These are phyloP conservation scores for Augochlora pura DNA, from an alignment of 1,140 invertebrate species.

Conservation along the genomic window DNA sequence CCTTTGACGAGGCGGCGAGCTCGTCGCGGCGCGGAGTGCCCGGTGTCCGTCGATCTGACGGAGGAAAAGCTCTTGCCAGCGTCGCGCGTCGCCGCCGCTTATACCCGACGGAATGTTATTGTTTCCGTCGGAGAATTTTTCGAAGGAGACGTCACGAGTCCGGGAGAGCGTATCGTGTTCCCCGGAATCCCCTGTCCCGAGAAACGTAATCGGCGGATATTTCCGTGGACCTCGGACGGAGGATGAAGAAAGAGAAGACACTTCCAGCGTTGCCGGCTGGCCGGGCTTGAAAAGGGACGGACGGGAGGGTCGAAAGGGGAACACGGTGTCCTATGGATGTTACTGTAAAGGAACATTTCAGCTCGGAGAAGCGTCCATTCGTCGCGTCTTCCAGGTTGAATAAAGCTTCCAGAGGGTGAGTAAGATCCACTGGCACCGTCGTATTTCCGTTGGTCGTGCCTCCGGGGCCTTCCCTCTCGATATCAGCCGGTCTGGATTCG, in stretches of 20 bases:
- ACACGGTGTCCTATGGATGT: slow-evolving; percentile 37
- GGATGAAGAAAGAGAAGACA: not conserved
- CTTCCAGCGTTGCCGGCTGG: not conserved
- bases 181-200: not conserved
- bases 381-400: slow-evolving; percentile 47
- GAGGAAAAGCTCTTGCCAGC: not conserved
- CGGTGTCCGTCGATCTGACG: not conserved
- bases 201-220: not conserved
- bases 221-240: no score
- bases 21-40: not conserved
- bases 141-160: not conserved
- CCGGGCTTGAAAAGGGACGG: slow-evolving; percentile 2
- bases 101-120: not conserved
- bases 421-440: slow-evolving; percentile 16
- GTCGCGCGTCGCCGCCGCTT: not conserved
- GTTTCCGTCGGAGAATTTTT: not conserved
- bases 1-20: not conserved
- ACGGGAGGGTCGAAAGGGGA: slow-evolving; percentile 23
- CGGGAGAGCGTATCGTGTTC: not conserved
- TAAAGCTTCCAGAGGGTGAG: slow-evolving; percentile 32
- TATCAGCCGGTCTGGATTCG: slow-evolving; percentile 50
- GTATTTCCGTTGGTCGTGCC: slow-evolving; percentile 41
- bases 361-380: slow-evolving; percentile 52
- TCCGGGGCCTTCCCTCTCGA: slow-evolving; percentile 43
- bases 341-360: slow-evolving; percentile 31